Evolutionary conservation across 2,888 invertebrate species (phyloP), one percentile per base, ranked within the genome.

Genomic region (Cosmia pyralina): DNA sequence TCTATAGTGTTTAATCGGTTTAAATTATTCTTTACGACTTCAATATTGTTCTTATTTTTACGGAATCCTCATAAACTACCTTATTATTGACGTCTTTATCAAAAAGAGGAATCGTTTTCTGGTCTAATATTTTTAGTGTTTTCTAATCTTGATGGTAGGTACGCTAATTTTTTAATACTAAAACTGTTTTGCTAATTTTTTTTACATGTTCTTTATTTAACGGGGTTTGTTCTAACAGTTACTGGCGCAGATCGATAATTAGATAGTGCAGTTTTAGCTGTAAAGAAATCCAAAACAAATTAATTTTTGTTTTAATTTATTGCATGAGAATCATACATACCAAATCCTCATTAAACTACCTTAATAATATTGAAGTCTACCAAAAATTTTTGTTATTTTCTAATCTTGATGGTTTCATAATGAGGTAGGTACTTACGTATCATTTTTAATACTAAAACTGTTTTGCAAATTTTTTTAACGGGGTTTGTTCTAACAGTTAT

Each of bases 21-120:
- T 48, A 11, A 2, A 50, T 15, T 4, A 8, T 74, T 82, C 70
- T 81, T 79, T 71, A 82, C 28, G 75, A 48, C 62, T 41, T 48
- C 11, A 58, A 76, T 60, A 67, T 79, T 82, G 70, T 73, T 76
- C 57, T 57, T 53, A 52, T 73, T 82, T 73, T 44, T n/a, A 19
- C 6, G 1, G 10, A 53, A 69, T 53, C 17, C 66, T 66, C 69
- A 17, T 82, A 81, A 79, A 81, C 57, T 44, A 72, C 15, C 5
- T 52, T 46, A 62, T 52, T 78, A 72, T 69, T 82, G 70, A 72
- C 60, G 38, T 78, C 22, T 60, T 17, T 7, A 71, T n/a, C 65
- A 70, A 69, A 78, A 74, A 53, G 0, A 65, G 2, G 0, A 41
- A 75, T 44, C 38, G 50, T 64, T 60, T 62, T 55, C 28, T 41